Evolutionary conservation across 2,113 vertebrate species (phyloP), one percentile per base, ranked within the genome.

Genomic region (Thunnus thynnus): DNA sequence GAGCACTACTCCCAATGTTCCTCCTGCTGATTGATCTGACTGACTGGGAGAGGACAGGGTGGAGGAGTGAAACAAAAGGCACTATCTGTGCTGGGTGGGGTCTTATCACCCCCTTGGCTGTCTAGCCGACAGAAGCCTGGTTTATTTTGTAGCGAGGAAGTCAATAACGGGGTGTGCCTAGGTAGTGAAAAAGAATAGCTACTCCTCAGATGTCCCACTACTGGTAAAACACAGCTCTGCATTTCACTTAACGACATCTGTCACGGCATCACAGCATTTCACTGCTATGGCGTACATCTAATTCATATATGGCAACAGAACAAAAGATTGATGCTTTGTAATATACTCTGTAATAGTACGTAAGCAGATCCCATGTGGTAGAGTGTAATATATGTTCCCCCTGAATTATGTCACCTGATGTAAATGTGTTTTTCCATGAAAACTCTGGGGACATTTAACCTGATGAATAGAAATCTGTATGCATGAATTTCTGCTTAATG

Each of bases 21-120:
- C 47, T 63, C 51, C 25, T 10, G 9, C 86, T 83, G 90, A 90
- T 83, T 87, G 89, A 84, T 88, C 78, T 83, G 70, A 90, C 58
- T 81, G 89, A 88, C 68, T 73, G 54, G 57, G 66, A 78, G 65
- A 86, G 55, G 71, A 82, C n/a, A 44, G 41, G 63, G 58, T 8
- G 3, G 47, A 76, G 72, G 57, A 69, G 62, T 41, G 70, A 69
- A 64, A 66, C 41, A 7, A 50, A 54, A 48, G 17, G 27, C 58
- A 13, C 55, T 52, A 62, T 78, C 58, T 79, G 51, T 67, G 47
- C 76, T 10, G 60, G 61, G 58, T 50, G 52, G 80, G 63, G 70
- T 72, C 75, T 79, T 72, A 88, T 83, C 64, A 46, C 27, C 63
- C 51, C 62, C 61, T 13, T 13, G 71, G 66, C 73, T 72, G 70